Percentiles rank a stretch among this genome's conserved stretches.
Evolutionary conservation across 2,113 vertebrate genomes (phyloP).

Genomic region (Prinia subflava): DNA sequence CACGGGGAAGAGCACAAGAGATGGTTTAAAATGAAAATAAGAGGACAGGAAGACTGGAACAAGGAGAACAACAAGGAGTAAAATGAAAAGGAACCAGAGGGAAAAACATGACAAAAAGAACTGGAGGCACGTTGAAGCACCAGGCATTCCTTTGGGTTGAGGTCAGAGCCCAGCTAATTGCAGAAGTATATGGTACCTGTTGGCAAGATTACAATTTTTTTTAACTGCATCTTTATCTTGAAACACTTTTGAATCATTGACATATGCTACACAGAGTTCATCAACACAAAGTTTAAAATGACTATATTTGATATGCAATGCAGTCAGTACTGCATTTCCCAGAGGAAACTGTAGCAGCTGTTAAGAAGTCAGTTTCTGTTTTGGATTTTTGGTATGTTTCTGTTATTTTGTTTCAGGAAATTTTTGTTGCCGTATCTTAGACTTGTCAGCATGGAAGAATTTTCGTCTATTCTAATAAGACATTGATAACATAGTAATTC

Average conservation of each 20-base stretch:
- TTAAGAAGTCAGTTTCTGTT: background rate
- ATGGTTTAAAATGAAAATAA: background rate
- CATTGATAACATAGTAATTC: background rate
- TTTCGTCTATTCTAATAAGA: background rate
- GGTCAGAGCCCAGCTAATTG: constrained; percentile 16
- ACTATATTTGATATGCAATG: background rate
- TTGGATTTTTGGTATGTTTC: background rate
- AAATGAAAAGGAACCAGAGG: background rate
- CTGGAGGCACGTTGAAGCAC: background rate
- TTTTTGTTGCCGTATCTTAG: background rate
- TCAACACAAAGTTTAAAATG: background rate
- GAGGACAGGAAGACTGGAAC: background rate
- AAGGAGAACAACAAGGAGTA: background rate
- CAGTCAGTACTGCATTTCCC: background rate
- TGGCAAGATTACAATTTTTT: background rate
- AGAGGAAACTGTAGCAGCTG: background rate
- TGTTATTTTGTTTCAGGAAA: background rate
- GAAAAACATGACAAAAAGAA: background rate
- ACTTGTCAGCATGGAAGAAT: background rate
- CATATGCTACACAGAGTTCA: background rate
- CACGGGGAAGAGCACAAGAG: background rate
- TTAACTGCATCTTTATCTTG: background rate
- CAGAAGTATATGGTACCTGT: background rate
- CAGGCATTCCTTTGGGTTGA: background rate
- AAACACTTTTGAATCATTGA: background rate